These are phyloP conservation scores for Eulemur macaco DNA, from an alignment of 2,113 vertebrate genomes.

Conservation along the genomic window DNA sequence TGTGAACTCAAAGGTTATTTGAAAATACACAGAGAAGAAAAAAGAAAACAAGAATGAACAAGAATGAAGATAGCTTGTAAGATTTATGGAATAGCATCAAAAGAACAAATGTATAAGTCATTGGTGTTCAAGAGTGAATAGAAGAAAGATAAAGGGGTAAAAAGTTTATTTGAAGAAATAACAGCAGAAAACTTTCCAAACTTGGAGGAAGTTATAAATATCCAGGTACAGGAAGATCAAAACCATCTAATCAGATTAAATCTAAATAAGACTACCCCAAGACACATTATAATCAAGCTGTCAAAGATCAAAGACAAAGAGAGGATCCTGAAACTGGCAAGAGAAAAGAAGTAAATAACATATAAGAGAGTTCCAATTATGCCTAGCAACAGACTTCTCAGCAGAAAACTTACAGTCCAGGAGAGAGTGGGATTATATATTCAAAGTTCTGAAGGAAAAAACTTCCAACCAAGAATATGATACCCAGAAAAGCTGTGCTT, in stretches of 20 bases:
- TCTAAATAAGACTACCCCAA: background rate
- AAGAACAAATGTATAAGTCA: background rate
- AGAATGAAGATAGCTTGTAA: background rate
- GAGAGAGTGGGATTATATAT: background rate
- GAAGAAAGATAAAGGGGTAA: background rate
- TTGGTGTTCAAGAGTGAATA: background rate
- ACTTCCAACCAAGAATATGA: background rate
- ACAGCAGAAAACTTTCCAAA: background rate
- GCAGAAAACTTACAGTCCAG: background rate
- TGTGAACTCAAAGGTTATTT: background rate
- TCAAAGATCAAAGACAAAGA: background rate
- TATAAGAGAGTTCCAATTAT: background rate
- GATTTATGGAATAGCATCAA: background rate
- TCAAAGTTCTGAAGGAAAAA: background rate
- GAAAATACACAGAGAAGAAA: background rate
- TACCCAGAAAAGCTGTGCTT: background rate
- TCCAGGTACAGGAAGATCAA: background rate
- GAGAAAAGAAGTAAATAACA: background rate
- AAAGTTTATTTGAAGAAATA: background rate
- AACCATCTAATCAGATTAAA: background rate
- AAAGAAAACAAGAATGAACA: background rate
- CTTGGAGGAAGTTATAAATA: background rate
- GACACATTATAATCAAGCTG: background rate
- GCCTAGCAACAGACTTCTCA: background rate
- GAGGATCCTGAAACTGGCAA: background rate